A percentile compares a stretch with the other conserved stretches of the same genome.
These are phyloP conservation scores for Platanista minor DNA, from an alignment of 2,113 vertebrate species.

Conservation along the genomic window DNA sequence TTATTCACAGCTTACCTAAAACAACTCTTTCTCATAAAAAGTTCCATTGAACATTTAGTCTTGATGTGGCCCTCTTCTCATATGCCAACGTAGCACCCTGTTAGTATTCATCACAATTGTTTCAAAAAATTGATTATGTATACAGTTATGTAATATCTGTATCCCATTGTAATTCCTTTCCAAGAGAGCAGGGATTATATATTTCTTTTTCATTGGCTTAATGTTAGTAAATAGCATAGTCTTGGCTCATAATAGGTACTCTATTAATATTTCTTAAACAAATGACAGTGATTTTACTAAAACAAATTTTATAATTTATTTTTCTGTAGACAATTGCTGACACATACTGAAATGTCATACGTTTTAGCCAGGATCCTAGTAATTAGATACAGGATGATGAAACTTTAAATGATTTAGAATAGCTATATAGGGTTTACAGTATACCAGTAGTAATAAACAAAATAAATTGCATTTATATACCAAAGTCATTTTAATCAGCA, in stretches of 20 bases:
- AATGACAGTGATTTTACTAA: background rate
- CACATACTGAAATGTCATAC: background rate
- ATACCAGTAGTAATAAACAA: background rate
- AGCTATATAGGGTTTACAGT: background rate
- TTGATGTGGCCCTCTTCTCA: background rate
- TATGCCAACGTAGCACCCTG: background rate
- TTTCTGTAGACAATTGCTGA: background rate
- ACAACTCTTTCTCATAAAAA: background rate
- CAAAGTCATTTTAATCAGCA: background rate
- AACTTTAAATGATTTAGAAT: background rate
- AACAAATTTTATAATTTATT: background rate
- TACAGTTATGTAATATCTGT: background rate
- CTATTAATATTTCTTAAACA: background rate
- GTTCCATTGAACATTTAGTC: background rate
- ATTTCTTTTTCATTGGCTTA: background rate
- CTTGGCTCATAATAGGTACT: background rate
- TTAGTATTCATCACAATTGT: background rate
- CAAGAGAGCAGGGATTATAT: background rate
- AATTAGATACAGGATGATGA: background rate
- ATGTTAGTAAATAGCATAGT: background rate
- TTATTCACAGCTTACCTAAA: background rate
- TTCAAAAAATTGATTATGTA: background rate
- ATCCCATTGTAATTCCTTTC: background rate
- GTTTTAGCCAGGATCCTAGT: background rate
- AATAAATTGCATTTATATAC: background rate